These are phyloP conservation scores for Hipposideros larvatus DNA, from an alignment of 2,797 vertebrate species.

Conservation along the genomic window DNA sequence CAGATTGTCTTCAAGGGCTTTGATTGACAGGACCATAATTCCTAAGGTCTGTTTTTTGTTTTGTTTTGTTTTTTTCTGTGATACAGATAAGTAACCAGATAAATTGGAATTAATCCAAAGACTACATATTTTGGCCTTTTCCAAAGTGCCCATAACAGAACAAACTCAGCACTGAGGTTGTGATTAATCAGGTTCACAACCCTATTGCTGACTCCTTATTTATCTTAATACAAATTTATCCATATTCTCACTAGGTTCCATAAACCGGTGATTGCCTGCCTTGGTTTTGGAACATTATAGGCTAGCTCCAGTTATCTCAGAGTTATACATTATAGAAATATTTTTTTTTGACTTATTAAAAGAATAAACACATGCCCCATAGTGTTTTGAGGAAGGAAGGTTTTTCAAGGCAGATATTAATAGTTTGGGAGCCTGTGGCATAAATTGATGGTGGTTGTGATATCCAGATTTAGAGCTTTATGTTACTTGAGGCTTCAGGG, in stretches of 20 bases:
- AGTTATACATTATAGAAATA: neutral
- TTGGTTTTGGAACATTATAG: neutral
- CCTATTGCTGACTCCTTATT: neutral
- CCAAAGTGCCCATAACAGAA: neutral
- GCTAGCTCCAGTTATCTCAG: neutral
- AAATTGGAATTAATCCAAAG: neutral
- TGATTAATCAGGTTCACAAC: neutral
- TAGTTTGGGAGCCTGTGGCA: neutral
- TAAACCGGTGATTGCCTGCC: neutral
- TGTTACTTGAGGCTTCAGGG: neutral
- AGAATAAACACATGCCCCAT: neutral
- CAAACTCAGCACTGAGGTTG: neutral
- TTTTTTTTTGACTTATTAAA: constrained; percentile 4
- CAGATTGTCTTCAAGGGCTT: neutral
- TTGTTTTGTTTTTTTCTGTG: neutral
- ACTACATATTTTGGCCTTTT: neutral
- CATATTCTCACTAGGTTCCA: neutral
- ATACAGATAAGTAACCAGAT: neutral
- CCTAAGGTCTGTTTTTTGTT: neutral
- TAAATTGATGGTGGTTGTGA: neutral
- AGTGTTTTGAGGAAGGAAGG: neutral
- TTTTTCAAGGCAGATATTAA: constrained; percentile 14
- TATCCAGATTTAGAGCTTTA: neutral
- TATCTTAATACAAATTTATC: constrained; percentile 7
- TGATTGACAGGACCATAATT: neutral